Evolutionary conservation across 2,888 invertebrate genomes (phyloP).

Genomic region (Rhagonycha lutea): DNA sequence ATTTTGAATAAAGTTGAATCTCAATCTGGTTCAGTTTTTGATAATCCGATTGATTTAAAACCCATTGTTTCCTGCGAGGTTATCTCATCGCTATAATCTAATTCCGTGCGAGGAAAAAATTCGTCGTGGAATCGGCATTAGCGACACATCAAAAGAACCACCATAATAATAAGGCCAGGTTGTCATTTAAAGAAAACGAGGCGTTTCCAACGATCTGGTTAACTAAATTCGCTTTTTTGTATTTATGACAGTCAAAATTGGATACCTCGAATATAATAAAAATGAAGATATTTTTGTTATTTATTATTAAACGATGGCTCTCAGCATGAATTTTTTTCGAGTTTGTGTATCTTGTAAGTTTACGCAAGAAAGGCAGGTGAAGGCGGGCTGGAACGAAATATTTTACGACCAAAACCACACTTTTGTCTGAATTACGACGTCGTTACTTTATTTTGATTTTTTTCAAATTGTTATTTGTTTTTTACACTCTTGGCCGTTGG

Average conservation of each 20-base stretch:
- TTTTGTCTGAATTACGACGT: constrained; percentile 5
- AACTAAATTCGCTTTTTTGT: constrained; percentile 33
- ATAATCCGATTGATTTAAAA: neutral
- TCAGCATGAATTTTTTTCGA: constrained; percentile 15
- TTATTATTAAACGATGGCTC: constrained; percentile 26
- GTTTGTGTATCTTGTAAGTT: constrained; percentile 25
- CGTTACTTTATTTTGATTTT: neutral
- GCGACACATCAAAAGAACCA: neutral
- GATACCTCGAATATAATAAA: constrained; percentile 22
- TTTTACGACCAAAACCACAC: constrained; percentile 28
- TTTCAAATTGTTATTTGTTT: neutral
- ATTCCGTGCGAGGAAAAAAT: neutral
- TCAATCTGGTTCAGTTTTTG: neutral
- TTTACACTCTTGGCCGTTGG: neutral
- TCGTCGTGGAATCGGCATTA: neutral
- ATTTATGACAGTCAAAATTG: constrained; percentile 38
- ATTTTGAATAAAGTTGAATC: neutral
- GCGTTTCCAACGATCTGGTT: constrained; percentile 36
- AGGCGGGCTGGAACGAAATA: constrained; percentile 39
- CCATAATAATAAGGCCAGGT: constrained; percentile 45
- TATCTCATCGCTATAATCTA: neutral
- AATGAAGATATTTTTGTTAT: constrained; percentile 44
- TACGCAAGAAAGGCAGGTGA: constrained; percentile 20
- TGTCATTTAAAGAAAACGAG: constrained; percentile 47
- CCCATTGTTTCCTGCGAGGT: neutral